Evolutionary conservation across 1,140 invertebrate species (phyloP).

Genomic region (Thereuonema tuberculata): DNA sequence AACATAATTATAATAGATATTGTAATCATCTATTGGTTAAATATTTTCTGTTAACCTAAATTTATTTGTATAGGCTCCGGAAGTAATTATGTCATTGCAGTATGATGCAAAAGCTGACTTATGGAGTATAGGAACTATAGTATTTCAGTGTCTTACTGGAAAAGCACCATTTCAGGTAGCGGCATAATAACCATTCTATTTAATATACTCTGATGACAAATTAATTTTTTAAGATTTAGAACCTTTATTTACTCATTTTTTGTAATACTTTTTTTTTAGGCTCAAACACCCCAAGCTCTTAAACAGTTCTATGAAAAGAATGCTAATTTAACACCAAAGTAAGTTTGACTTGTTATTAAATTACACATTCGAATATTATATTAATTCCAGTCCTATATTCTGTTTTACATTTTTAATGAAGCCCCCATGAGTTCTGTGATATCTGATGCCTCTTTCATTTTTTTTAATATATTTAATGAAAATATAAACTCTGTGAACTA

Average conservation of each 20-base stretch:
- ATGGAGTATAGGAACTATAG: slow-evolving; percentile 97
- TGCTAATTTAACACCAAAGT: slow-evolving; percentile 88
- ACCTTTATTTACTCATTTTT: not conserved
- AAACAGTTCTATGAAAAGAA: slow-evolving; percentile 97
- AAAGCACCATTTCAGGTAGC: slow-evolving; percentile 78
- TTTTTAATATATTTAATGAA: too few relatives aligned
- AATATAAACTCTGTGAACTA: too few relatives aligned
- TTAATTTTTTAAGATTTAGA: not conserved
- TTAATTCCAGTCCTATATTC: too few relatives aligned
- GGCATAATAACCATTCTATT: not conserved
- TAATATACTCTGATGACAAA: slow-evolving; percentile 6
- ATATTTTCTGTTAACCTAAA: not conserved
- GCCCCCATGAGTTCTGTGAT: too few relatives aligned
- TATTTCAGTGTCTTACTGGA: slow-evolving; percentile 96
- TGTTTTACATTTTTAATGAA: too few relatives aligned
- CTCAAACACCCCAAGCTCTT: slow-evolving; percentile 92
- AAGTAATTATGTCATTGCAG: slow-evolving; percentile 98
- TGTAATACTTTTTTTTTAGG: slow-evolving; percentile 41
- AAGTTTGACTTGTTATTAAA: slow-evolving; percentile 41
- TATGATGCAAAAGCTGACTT: slow-evolving; percentile 98
- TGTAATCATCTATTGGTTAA: too few relatives aligned
- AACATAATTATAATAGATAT: too few relatives aligned
- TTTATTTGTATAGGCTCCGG: slow-evolving; percentile 58
- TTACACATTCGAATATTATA: slow-evolving; percentile 85
- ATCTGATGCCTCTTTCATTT: too few relatives aligned